phyloP scores from a whole-genome alignment of 2,797 vertebrate species.

The Podarcis siculus region DNA sequence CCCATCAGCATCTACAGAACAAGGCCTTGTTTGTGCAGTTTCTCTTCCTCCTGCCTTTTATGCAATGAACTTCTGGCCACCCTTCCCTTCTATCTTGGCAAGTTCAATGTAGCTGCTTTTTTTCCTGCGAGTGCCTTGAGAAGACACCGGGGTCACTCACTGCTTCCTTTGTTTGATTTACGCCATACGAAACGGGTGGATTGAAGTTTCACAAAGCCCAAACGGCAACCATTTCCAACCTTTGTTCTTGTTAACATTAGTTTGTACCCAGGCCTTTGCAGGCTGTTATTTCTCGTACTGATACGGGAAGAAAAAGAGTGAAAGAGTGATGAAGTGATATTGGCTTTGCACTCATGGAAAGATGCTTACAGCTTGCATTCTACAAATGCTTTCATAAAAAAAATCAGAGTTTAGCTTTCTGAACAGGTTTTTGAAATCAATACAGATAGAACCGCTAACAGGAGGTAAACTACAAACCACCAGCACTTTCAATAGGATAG shows the following conservation, averaged over 20 bases:
- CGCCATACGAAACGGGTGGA: conserved; percentile 11
- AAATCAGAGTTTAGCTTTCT: conserved; percentile 69
- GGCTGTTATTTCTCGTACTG: neutral
- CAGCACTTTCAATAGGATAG: conserved; percentile 76
- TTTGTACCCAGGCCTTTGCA: neutral
- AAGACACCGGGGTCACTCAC: neutral
- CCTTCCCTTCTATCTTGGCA: neutral
- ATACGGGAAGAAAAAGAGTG: conserved; percentile 3
- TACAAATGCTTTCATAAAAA: conserved; percentile 59
- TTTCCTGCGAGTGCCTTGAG: neutral
- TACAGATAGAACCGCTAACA: conserved; percentile 71
- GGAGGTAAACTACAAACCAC: conserved; percentile 77
- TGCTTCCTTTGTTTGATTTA: conserved; percentile 25
- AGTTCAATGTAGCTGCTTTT: conserved; percentile 2
- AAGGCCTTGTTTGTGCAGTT: neutral
- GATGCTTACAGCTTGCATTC: conserved; percentile 56
- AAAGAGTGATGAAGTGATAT: conserved; percentile 42
- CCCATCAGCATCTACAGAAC: neutral
- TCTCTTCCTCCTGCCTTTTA: neutral
- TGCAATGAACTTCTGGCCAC: neutral
- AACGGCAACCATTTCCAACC: conserved; percentile 8
- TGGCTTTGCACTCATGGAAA: conserved; percentile 52
- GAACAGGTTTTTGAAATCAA: conserved; percentile 77
- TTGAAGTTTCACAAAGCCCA: conserved; percentile 13
- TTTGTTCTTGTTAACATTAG: conserved; percentile 9